Percentiles rank a stretch among this genome's conserved stretches.
phyloP scores from a whole-genome alignment of 2,113 vertebrate genomes.

The Pantherophis guttatus region DNA sequence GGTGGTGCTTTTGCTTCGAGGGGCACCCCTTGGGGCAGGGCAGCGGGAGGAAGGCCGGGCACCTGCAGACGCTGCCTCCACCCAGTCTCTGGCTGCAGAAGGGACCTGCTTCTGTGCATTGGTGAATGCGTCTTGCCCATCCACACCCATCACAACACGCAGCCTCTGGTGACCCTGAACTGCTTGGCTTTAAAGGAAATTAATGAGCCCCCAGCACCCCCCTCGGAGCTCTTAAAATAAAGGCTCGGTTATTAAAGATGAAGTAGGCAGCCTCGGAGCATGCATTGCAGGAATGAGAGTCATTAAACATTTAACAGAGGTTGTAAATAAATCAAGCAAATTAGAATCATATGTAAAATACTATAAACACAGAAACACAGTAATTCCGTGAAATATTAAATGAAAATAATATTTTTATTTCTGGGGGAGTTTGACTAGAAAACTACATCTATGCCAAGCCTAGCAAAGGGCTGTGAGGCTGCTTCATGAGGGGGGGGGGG shows the following conservation, averaged over 20 bases:
- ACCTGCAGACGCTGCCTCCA: neutral
- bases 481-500: neutral
- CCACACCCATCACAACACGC: neutral
- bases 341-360: neutral
- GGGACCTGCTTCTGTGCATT: neutral
- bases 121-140: neutral
- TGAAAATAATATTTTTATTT: neutral
- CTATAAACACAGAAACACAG: neutral
- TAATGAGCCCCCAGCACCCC: neutral
- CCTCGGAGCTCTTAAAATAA: neutral
- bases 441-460: neutral
- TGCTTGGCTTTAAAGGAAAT: neutral
- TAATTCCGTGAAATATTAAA: neutral
- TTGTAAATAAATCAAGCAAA: neutral
- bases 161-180: neutral
- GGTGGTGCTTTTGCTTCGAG: neutral
- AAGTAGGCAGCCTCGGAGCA: neutral
- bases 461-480: neutral
- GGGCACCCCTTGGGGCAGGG: neutral
- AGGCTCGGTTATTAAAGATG: neutral
- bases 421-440: neutral
- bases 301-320: neutral
- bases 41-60: neutral
- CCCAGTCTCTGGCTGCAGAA: neutral
- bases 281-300: neutral